Percentiles rank a stretch among this genome's conserved stretches.
These are phyloP conservation scores for Poeciliopsis paucimaculata DNA, from an alignment of 2,797 vertebrate genomes.

Conservation along the genomic window DNA sequence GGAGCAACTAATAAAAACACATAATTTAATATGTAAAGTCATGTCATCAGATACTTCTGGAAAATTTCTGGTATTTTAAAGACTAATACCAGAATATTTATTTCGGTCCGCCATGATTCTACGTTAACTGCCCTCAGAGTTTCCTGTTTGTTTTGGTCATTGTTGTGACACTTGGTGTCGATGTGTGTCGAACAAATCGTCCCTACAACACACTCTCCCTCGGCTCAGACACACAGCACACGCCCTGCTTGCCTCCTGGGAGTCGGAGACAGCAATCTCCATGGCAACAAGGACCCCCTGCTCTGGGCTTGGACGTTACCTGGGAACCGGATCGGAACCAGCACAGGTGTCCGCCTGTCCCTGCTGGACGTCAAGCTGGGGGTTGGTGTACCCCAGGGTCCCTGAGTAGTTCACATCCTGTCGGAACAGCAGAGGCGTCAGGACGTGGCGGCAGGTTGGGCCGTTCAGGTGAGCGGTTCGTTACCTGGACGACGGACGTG, in stretches of 20 bases:
- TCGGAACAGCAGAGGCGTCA: conserved; percentile 9
- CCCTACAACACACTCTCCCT: conserved; percentile 9
- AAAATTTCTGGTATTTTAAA: no score
- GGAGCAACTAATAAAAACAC: no score
- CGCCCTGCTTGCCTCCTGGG: conserved; percentile 42
- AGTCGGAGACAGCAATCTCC: conserved; percentile 63
- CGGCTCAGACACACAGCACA: conserved; percentile 14
- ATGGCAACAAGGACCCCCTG: conserved; percentile 45
- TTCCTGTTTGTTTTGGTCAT: no score
- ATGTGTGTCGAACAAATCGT: no score
- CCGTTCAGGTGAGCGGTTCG: no score
- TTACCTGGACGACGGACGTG: conserved; percentile 72
- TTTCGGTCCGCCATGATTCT: no score
- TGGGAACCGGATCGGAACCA: neutral
- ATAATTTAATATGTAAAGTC: no score
- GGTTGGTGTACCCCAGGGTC: conserved; percentile 83
- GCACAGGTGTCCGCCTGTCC: conserved; percentile 55
- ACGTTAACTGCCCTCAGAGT: no score
- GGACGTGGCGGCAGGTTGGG: neutral
- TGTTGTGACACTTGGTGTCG: no score
- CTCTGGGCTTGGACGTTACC: neutral
- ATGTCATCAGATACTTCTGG: no score
- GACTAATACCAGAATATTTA: no score
- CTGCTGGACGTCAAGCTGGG: conserved; percentile 80
- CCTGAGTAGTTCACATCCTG: conserved; percentile 84